Base-by-base conservation (phyloP, 1,140 invertebrate species). In the Tetraneura akinire region DNA sequence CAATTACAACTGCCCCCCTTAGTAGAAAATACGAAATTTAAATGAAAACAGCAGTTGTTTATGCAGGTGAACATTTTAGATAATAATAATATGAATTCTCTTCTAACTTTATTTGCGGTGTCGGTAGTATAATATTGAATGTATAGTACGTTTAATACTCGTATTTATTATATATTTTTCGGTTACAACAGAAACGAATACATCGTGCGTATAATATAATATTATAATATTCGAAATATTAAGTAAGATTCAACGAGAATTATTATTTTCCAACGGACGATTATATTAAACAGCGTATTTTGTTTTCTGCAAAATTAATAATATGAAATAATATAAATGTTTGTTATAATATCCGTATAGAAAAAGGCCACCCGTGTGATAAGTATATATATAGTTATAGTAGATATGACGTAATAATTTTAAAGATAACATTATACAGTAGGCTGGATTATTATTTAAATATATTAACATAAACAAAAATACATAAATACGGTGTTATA, bases 101-200 rank as follows among this genome's bases (percentile, higher is more conserved):
- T n/a, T 47, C 26, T 23, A 13, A 47, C 23, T 47, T 68, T 47
- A 14, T 68, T 45, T 68, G 16, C 26, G 32, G 29, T 62, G n/a
- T 37, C 9, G 32, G 18, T 62, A 0, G 9, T 37, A 11, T 29
- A 16, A 26, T 60, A 13, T 3, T 37, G 32, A 37, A n/a, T n/a
- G n/a, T 37, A 8, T 37, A 8, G 55, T 60, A 26, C 6, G n/a
- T n/a, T 23, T 13, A 5, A 5, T 11, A 6, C 14, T 60, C 9
- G 23, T 60, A 37, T 8, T 8, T 37, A 37, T 37, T n/a, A 60
- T 29, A 60, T 10, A 47, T 45, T 47, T 1, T 68, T 26, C 11
- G n/a, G 14, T 68, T 68, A 68, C 64, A 68, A 68, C n/a, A n/a
- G 18, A 62, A 62, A 62, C 29, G 16, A 23, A 16, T 45, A 23